phyloP scores from a whole-genome alignment of 2,113 vertebrate species.

The Pavo muticus region DNA sequence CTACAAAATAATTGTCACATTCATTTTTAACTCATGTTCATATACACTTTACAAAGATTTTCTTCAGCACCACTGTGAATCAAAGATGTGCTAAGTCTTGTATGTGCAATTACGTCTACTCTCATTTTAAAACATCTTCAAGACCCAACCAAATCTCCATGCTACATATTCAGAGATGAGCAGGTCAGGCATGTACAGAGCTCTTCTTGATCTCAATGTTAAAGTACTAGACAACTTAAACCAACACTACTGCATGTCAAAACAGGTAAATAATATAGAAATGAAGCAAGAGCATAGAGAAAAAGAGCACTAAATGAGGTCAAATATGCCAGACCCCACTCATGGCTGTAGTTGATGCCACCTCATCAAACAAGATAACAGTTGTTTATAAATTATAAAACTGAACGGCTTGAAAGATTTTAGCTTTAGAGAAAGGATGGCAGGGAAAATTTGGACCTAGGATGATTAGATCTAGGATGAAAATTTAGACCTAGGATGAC shows the following conservation, averaged over 20 bases:
- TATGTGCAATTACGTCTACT: neutral
- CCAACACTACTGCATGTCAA: neutral
- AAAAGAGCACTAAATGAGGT: fast-evolving
- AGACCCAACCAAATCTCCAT: fast-evolving
- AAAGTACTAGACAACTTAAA: neutral
- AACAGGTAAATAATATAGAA: neutral
- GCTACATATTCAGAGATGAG: neutral
- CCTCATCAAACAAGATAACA: neutral
- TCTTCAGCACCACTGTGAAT: neutral
- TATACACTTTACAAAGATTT: neutral
- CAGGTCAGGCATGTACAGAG: neutral
- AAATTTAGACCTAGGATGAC: neutral
- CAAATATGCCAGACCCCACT: neutral
- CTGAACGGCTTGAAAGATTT: neutral
- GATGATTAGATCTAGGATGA: neutral
- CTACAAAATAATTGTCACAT: neutral
- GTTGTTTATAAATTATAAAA: neutral
- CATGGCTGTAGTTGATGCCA: neutral
- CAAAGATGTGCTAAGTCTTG: neutral
- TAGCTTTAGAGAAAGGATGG: neutral
- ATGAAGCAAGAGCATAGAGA: neutral
- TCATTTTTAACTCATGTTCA: neutral
- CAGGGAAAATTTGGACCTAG: neutral
- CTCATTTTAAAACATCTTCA: neutral
- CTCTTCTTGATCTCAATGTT: neutral